These are phyloP conservation scores for Amiota mariae DNA, from an alignment of 2,888 invertebrate species.

Conservation along the genomic window DNA sequence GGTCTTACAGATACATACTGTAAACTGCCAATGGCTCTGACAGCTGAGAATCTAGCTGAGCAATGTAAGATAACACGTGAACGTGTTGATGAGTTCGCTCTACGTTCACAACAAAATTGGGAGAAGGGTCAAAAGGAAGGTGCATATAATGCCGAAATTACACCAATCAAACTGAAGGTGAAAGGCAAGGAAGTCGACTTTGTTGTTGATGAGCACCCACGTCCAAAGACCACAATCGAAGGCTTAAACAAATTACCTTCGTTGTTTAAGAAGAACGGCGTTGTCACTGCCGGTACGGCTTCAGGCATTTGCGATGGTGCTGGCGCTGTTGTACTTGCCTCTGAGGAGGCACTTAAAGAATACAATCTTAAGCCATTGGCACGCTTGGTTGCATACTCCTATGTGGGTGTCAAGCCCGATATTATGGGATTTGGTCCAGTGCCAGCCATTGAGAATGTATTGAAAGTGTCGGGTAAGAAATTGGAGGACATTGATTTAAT, in stretches of 20 bases:
- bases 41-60: constrained; percentile 93
- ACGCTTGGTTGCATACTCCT: constrained; percentile 91
- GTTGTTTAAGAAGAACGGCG: constrained; percentile 94
- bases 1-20: constrained; percentile 91
- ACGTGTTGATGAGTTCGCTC: constrained; percentile 89
- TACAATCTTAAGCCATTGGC: constrained; percentile 91
- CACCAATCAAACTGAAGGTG: constrained; percentile 86
- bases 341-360: constrained; percentile 89
- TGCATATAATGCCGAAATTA: constrained; percentile 91
- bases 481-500: constrained; percentile 92
- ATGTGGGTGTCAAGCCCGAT: constrained; percentile 95
- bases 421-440: constrained; percentile 99
- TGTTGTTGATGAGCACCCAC: constrained; percentile 83
- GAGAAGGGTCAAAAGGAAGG: constrained; percentile 91
- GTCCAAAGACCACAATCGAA: constrained; percentile 90
- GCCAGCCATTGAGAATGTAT: constrained; percentile 90
- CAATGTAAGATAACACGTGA: constrained; percentile 86
- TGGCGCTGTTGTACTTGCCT: constrained; percentile 90
- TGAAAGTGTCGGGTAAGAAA: constrained; percentile 84
- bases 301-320: constrained; percentile 99
- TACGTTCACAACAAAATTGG: constrained; percentile 91
- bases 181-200: constrained; percentile 88
- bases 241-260: constrained; percentile 87
- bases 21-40: constrained; percentile 95
- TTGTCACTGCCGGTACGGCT: constrained; percentile 95